phyloP scores from a whole-genome alignment of 2,888 invertebrate genomes.

The Apocheima hispidaria region DNA sequence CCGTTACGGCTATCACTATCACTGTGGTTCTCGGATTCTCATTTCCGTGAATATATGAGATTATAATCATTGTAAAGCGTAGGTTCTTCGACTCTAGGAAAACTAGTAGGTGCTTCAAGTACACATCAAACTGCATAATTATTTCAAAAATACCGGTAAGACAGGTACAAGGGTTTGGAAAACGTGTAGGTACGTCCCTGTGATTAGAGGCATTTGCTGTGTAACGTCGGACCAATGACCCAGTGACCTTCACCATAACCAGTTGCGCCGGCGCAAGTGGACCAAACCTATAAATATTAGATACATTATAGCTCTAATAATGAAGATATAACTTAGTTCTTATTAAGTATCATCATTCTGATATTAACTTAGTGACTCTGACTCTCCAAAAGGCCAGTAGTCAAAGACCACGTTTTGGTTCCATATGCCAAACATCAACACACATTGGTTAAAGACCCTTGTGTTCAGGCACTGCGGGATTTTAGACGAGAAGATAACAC shows the following conservation, averaged over 20 bases:
- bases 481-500: too few species aligned
- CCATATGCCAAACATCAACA: too few species aligned
- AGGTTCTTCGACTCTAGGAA: constrained; percentile 1
- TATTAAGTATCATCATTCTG: too few species aligned
- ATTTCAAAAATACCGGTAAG: neutral
- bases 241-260: constrained; percentile 77
- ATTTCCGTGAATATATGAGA: constrained; percentile 13
- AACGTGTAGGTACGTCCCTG: constrained; percentile 30
- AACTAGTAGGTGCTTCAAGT: neutral
- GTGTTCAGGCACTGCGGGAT: too few species aligned
- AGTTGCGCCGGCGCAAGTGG: constrained; percentile 67
- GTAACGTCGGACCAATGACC: constrained; percentile 68
- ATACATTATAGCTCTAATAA: neutral
- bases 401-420: too few species aligned
- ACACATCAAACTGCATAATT: neutral
- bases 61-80: constrained; percentile 6
- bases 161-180: neutral
- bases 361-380: too few species aligned
- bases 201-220: constrained; percentile 26
- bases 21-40: constrained; percentile 14
- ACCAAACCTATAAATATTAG: constrained; percentile 45
- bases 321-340: neutral
- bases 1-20: constrained; percentile 45
- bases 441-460: too few species aligned
- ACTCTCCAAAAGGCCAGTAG: too few species aligned